phyloP scores from a whole-genome alignment of 35 echinoderm and acorn worm genomes.

The Acanthaster planci region DNA sequence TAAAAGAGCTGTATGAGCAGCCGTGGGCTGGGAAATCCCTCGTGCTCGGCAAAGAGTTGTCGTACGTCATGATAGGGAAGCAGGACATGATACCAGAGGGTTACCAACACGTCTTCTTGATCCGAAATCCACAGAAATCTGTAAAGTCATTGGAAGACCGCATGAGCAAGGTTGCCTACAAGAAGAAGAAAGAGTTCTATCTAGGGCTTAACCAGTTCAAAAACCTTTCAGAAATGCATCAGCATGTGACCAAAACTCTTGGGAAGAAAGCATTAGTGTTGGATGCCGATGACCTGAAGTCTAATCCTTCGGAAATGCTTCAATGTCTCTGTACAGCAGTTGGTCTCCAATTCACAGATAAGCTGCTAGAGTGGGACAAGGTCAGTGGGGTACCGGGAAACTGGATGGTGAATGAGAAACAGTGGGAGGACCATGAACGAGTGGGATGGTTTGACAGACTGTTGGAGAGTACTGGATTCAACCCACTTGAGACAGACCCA shows the following conservation, averaged over 20 bases:
- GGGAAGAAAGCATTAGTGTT: neutral
- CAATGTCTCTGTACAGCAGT: neutral
- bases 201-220: neutral
- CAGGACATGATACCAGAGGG: neutral
- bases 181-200: neutral
- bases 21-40: neutral
- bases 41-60: neutral
- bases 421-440: neutral
- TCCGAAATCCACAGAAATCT: neutral
- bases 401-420: neutral
- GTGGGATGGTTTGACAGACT: neutral
- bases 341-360: neutral
- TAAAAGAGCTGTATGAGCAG: neutral
- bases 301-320: neutral
- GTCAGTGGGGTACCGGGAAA: neutral
- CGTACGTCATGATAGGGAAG: neutral
- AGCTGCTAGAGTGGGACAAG: neutral
- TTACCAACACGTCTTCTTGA: slow-evolving; percentile 15
- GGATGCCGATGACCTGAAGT: slow-evolving; percentile 2
- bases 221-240: neutral
- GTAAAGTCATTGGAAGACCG: neutral
- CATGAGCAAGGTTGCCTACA: neutral
- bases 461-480: neutral
- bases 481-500: neutral
- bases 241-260: neutral